Percentiles rank a stretch among this genome's conserved stretches.
These are phyloP conservation scores for Zygogramma bicolorata DNA, from an alignment of 2,888 invertebrate species.

Conservation along the genomic window DNA sequence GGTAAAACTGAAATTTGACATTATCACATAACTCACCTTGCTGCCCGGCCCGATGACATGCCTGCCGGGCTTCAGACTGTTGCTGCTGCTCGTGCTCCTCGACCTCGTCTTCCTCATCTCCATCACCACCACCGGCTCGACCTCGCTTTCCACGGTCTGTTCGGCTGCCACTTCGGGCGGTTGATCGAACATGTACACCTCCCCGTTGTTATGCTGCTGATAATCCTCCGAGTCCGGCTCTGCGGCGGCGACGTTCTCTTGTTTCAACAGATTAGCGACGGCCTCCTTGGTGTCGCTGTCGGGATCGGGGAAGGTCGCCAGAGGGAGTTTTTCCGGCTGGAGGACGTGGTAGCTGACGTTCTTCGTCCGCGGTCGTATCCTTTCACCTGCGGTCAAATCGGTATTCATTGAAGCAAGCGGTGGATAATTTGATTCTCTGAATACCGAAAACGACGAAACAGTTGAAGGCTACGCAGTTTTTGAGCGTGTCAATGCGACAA, in stretches of 20 bases:
- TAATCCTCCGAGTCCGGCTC: conserved; percentile 14
- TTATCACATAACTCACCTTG: conserved; percentile 45
- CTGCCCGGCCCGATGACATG: conserved; percentile 64
- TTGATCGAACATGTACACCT: conserved; percentile 53
- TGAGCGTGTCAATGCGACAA: too few species aligned
- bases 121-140: conserved; percentile 49
- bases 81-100: conserved; percentile 50
- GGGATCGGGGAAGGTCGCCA: conserved; percentile 69
- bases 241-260: conserved; percentile 36
- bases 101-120: conserved; percentile 42
- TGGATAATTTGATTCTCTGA: too few species aligned
- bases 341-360: conserved; percentile 74
- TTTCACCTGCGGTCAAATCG: conserved; percentile 60
- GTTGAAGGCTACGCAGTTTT: too few species aligned
- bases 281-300: conserved; percentile 57
- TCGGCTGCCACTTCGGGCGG: conserved; percentile 60
- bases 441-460: too few species aligned
- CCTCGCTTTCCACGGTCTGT: conserved; percentile 58
- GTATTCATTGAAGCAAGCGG: too few species aligned
- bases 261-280: conserved; percentile 57
- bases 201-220: conserved; percentile 52
- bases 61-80: conserved; percentile 60
- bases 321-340: conserved; percentile 68
- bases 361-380: conserved; percentile 73
- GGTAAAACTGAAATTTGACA: too few species aligned